These are phyloP conservation scores for Champsocephalus gunnari DNA, from an alignment of 2,797 vertebrate species.

Conservation along the genomic window DNA sequence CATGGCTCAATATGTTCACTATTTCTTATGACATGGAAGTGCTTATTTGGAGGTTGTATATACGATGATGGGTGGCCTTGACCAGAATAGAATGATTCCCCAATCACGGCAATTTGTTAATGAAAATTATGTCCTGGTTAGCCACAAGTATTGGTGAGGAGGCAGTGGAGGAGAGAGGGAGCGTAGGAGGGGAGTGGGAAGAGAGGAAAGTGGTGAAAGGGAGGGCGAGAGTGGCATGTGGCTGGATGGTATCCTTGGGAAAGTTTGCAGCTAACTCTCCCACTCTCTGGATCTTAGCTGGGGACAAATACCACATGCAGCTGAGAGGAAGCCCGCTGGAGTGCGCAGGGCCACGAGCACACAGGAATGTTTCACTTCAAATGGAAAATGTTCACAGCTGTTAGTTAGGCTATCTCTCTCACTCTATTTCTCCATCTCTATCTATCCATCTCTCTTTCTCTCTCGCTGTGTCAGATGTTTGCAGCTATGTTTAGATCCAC, in stretches of 20 bases:
- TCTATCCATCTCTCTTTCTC: slow-evolving; percentile 54
- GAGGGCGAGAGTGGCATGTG: slow-evolving; percentile 75
- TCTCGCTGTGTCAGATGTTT: slow-evolving; percentile 50
- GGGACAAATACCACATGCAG: slow-evolving; percentile 88
- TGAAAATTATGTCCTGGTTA: slow-evolving; percentile 31
- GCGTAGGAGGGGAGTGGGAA: slow-evolving; percentile 40
- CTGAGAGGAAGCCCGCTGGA: slow-evolving; percentile 84
- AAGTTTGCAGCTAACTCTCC: slow-evolving; percentile 86
- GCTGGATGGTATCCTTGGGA: slow-evolving; percentile 87
- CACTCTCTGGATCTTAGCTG: slow-evolving; percentile 84
- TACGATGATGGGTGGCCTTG: not conserved
- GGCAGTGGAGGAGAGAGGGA: slow-evolving; percentile 32
- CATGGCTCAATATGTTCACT: slow-evolving; percentile 3
- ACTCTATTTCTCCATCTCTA: slow-evolving; percentile 63
- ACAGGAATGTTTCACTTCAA: slow-evolving; percentile 87
- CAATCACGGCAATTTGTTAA: slow-evolving; percentile 6
- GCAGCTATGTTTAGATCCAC: slow-evolving; percentile 48
- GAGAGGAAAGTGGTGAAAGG: slow-evolving; percentile 48
- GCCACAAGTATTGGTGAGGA: slow-evolving; percentile 24
- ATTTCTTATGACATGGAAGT: not conserved
- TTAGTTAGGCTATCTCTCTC: slow-evolving; percentile 73
- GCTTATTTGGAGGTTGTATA: slow-evolving; percentile 10
- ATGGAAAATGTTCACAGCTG: slow-evolving; percentile 85
- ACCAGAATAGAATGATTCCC: slow-evolving; percentile 3
- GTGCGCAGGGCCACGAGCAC: slow-evolving; percentile 77